Base-by-base conservation (phyloP, 2,888 invertebrate species). In the Brachyopa scutellaris region DNA sequence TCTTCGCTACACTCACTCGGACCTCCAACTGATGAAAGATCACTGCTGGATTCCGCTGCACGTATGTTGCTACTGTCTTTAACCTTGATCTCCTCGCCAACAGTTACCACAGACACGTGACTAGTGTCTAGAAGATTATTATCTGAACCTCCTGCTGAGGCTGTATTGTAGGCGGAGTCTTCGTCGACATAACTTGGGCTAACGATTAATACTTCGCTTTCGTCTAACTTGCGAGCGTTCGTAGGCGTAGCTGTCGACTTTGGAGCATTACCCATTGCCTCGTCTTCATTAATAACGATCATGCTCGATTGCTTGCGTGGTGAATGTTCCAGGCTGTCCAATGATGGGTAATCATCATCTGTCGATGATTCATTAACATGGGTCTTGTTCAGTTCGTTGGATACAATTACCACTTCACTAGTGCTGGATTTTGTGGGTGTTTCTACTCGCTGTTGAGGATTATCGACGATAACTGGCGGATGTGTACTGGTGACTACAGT, bases 31-130 rank as follows among this genome's bases (percentile, higher is more conserved):
- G 85, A 82, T 3, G 85, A 84, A 9, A 87, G 73, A 79, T 89
- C 88, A 67, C 88, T 89, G 42, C 87, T 87, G 1, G 85, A 85
- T 40, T 85, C 77, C 3, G 62, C 70, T 49, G 72, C 64, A 15
- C 70, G 83, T 45, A 85, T 86, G 72, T 90, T 87, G 38, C 92
- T 92, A 29, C 95, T 95, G 90, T 95, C 96, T 85, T 94, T 94
- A 4, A 94, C 94, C 88, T 94, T 94, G 23, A 95, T 94, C 86
- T 95, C 95, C 86, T 95, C 94, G 57, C 97, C 97, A 11, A 97
- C 97, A 23, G 96, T 96, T 79, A 97, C 97, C 73, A 97, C 97
- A 0, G 97, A 97, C 67, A 97, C 97, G 91, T 97, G 97, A 88
- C 96, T 97, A 84, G 95, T 96, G 90, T 97, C 97, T 89, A 93